Conservation (phyloP, 2,113 vertebrate species). For the Hoplias malabaricus region DNA sequence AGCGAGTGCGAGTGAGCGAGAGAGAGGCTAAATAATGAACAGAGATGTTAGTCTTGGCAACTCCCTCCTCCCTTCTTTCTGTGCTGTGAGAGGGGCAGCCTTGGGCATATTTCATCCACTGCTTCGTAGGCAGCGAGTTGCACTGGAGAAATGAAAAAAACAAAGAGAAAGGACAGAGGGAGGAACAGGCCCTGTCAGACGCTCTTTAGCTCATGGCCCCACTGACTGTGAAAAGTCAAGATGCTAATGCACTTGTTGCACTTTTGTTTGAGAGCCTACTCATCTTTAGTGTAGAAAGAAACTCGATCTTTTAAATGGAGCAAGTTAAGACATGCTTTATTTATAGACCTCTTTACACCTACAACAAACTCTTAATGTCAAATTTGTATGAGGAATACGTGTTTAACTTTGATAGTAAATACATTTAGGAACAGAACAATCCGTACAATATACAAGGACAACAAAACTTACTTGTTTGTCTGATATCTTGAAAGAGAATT, state of each 20-base stretch:
- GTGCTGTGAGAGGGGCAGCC: conserved; percentile 32
- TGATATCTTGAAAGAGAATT: conserved; percentile 65
- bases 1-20: conserved; percentile 13
- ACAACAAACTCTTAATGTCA: background rate
- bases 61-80: conserved; percentile 42
- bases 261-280: conserved; percentile 10
- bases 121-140: conserved; percentile 26
- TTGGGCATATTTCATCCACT: conserved; percentile 44
- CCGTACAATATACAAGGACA: background rate
- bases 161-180: conserved; percentile 14
- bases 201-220: conserved; percentile 29
- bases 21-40: conserved; percentile 65
- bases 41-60: conserved; percentile 67
- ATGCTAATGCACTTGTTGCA: conserved; percentile 21
- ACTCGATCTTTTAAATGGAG: conserved; percentile 5
- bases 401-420: background rate
- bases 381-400: background rate
- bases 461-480: conserved; percentile 72
- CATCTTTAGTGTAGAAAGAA: conserved; percentile 15
- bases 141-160: conserved; percentile 23
- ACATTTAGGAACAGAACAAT: background rate
- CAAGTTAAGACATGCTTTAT: conserved; percentile 1
- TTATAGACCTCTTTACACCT: conserved; percentile 6
- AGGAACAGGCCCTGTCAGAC: conserved; percentile 30
- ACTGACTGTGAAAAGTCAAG: conserved; percentile 24